phyloP scores from a whole-genome alignment of 2,888 invertebrate species.

The Anagyrus pseudococci region DNA sequence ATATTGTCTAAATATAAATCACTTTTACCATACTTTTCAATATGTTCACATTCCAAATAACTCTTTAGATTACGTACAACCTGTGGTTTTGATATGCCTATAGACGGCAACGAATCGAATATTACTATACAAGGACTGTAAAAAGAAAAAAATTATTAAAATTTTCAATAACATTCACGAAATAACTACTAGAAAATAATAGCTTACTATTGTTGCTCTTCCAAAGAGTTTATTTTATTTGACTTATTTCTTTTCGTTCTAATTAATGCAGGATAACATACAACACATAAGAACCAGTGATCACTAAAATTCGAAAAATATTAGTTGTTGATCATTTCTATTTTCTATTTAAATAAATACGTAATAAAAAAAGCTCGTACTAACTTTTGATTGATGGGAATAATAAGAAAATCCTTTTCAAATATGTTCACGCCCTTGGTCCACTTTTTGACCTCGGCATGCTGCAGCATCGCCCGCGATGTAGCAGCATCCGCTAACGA shows the following conservation, averaged over 20 bases:
- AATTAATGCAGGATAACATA: conserved; percentile 78
- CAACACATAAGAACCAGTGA: conserved; percentile 96
- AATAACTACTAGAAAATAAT: neutral
- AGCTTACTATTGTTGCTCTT: neutral
- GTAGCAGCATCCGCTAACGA: neutral
- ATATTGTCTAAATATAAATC: neutral
- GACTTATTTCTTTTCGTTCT: neutral
- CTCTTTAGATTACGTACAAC: neutral
- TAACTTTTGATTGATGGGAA: conserved; percentile 92
- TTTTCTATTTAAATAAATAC: neutral
- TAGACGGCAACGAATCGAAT: conserved; percentile 9
- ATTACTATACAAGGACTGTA: conserved; percentile 23
- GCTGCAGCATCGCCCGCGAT: conserved; percentile 79
- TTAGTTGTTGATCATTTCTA: neutral
- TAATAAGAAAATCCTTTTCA: conserved; percentile 89
- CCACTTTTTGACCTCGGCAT: conserved; percentile 90
- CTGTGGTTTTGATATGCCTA: neutral
- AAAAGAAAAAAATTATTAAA: conserved; percentile 1
- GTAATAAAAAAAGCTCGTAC: conserved; percentile 4
- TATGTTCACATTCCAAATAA: conserved; percentile 9
- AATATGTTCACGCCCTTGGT: conserved; percentile 93
- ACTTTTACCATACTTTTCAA: neutral
- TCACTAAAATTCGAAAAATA: conserved; percentile 60
- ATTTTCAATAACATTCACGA: neutral
- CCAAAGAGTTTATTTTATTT: neutral